phyloP scores from a whole-genome alignment of 2,113 vertebrate species.

The Gallinago media region DNA sequence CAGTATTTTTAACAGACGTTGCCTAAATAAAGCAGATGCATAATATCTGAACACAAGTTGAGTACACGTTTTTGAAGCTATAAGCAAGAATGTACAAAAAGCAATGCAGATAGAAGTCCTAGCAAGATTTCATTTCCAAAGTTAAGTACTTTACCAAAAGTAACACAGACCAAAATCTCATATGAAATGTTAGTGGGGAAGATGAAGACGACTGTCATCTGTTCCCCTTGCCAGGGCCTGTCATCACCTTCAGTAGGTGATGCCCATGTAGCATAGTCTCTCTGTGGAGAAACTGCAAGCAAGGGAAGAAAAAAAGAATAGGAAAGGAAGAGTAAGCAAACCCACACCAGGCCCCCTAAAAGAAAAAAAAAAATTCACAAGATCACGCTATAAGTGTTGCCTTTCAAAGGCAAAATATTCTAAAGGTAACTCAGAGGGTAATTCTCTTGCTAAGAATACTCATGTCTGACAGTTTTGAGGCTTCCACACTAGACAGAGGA shows the following conservation, averaged over 20 bases:
- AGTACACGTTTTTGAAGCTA: neutral
- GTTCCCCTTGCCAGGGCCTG: neutral
- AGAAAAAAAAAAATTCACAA: neutral
- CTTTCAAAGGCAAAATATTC: neutral
- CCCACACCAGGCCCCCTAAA: neutral
- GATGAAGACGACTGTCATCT: neutral
- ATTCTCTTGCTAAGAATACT: neutral
- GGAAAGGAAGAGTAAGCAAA: neutral
- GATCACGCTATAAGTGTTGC: accelerated
- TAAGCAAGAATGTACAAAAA: neutral
- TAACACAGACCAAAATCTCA: conserved; percentile 1
- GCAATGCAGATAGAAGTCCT: neutral
- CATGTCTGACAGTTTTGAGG: neutral
- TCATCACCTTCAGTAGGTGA: conserved; percentile 7
- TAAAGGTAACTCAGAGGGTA: neutral
- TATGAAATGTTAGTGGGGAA: neutral
- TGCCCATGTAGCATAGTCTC: neutral
- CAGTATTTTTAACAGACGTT: neutral
- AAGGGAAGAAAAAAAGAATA: neutral
- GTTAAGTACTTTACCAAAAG: neutral
- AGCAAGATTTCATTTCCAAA: neutral
- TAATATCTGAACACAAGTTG: neutral
- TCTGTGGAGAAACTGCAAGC: neutral
- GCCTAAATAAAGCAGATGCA: neutral
- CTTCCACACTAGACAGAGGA: neutral